Evolutionary conservation across 2,797 vertebrate genomes (phyloP).

Genomic region (Moxostoma hubbsi): DNA sequence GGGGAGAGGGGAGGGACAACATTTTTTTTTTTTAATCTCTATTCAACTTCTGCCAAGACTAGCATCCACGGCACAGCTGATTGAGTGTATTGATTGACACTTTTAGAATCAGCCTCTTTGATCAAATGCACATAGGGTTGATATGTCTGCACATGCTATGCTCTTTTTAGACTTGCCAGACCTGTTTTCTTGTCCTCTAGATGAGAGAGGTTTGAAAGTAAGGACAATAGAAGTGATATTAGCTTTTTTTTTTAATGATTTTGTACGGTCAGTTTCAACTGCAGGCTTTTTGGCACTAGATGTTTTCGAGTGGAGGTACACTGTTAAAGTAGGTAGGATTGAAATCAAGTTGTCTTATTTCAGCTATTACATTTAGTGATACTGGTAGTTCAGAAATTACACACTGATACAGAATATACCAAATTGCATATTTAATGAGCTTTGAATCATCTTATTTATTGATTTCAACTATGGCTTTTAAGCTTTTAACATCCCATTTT

Average conservation of each 20-base stretch:
- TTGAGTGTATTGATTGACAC: slow-evolving; percentile 53
- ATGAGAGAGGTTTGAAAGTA: slow-evolving; percentile 2
- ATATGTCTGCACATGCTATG: slow-evolving; percentile 43
- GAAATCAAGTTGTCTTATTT: no score
- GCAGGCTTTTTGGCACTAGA: not conserved
- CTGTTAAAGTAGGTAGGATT: not conserved
- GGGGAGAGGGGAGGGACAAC: slow-evolving; percentile 5
- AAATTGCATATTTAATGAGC: slow-evolving; percentile 6
- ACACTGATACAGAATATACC: not conserved
- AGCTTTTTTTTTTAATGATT: slow-evolving; percentile 4
- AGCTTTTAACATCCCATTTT: slow-evolving; percentile 35
- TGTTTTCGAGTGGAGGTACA: slow-evolving; percentile 8
- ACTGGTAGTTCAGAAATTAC: no score
- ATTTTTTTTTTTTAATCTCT: slow-evolving; percentile 7
- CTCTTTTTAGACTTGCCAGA: slow-evolving; percentile 49
- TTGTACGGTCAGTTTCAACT: not conserved
- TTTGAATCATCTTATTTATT: slow-evolving; percentile 19
- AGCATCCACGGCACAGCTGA: slow-evolving; percentile 52
- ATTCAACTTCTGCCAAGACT: slow-evolving; percentile 66
- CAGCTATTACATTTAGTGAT: no score
- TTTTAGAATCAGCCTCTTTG: slow-evolving; percentile 47
- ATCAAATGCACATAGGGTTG: slow-evolving; percentile 42
- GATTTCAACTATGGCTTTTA: slow-evolving; percentile 37
- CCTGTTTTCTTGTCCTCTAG: not conserved
- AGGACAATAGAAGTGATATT: slow-evolving; percentile 19